phyloP scores from a whole-genome alignment of 2,113 vertebrate genomes.

The Xenopus laevis region DNA sequence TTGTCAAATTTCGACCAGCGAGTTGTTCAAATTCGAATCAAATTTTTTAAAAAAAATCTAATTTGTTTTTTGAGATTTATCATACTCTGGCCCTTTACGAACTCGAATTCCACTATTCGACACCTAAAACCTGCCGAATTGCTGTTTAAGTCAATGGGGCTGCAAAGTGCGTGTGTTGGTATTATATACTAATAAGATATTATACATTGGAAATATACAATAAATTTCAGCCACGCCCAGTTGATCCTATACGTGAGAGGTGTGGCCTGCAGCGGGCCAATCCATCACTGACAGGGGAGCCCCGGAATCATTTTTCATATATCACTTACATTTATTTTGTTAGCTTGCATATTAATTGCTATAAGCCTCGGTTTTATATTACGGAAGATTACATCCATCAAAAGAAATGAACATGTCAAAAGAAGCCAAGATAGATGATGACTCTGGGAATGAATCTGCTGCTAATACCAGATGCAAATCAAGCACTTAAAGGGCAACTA shows the following conservation, averaged over 20 bases:
- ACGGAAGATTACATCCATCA: slow-evolving; percentile 13
- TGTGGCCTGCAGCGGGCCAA: neutral
- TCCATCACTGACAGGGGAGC: neutral
- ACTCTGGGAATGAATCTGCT: neutral
- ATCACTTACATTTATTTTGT: neutral
- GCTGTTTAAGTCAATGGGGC: too few species aligned
- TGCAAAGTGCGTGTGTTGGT: too few species aligned
- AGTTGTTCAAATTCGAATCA: too few species aligned
- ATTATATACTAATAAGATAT: too few species aligned
- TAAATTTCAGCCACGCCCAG: too few species aligned
- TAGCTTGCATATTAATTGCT: slow-evolving; percentile 4
- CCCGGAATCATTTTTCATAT: neutral
- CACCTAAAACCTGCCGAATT: too few species aligned
- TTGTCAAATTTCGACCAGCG: too few species aligned
- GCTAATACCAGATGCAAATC: neutral
- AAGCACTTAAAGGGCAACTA: neutral
- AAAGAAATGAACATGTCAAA: slow-evolving; percentile 14
- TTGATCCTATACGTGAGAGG: neutral
- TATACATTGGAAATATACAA: too few species aligned
- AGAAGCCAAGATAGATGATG: neutral
- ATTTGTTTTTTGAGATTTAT: too few species aligned
- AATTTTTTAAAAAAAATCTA: too few species aligned
- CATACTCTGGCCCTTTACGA: too few species aligned
- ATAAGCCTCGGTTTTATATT: neutral
- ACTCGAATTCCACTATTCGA: too few species aligned